Evolutionary conservation across 2,888 invertebrate genomes (phyloP).

Genomic region (Drosophila tanythrix): DNA sequence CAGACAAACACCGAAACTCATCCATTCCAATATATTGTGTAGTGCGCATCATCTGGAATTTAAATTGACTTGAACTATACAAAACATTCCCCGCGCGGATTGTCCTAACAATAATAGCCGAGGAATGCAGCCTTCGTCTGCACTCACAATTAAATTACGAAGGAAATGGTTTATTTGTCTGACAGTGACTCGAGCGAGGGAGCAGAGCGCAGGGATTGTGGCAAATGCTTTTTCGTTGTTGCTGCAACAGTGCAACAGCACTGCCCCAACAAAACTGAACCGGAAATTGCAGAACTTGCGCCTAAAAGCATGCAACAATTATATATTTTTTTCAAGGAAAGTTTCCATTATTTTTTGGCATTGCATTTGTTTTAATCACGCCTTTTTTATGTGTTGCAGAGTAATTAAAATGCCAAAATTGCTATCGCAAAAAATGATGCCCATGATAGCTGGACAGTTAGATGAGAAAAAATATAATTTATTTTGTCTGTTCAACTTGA

Average conservation of each 20-base stretch:
- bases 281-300: slow-evolving; percentile 43
- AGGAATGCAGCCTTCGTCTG: slow-evolving; percentile 19
- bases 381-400: not conserved
- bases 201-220: not conserved
- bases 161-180: slow-evolving; percentile 37
- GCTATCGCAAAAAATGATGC: not conserved
- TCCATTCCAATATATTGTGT: slow-evolving; percentile 14
- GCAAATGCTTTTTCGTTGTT: not conserved
- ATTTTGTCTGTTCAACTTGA: not conserved
- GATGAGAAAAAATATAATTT: not conserved
- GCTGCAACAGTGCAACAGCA: slow-evolving; percentile 34
- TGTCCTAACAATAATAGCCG: slow-evolving; percentile 13
- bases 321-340: slow-evolving; percentile 47
- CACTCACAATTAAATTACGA: slow-evolving; percentile 61
- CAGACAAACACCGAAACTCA: not conserved
- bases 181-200: not conserved
- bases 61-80: slow-evolving; percentile 20
- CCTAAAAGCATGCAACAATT: slow-evolving; percentile 71
- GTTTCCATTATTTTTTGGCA: slow-evolving; percentile 30
- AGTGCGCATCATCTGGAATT: slow-evolving; percentile 17
- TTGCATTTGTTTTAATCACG: not conserved
- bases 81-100: slow-evolving; percentile 9
- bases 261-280: slow-evolving; percentile 22
- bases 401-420: slow-evolving; percentile 15
- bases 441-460: not conserved